Evolutionary conservation across 2,113 vertebrate species (phyloP).

Genomic region (Parotia lawesii): DNA sequence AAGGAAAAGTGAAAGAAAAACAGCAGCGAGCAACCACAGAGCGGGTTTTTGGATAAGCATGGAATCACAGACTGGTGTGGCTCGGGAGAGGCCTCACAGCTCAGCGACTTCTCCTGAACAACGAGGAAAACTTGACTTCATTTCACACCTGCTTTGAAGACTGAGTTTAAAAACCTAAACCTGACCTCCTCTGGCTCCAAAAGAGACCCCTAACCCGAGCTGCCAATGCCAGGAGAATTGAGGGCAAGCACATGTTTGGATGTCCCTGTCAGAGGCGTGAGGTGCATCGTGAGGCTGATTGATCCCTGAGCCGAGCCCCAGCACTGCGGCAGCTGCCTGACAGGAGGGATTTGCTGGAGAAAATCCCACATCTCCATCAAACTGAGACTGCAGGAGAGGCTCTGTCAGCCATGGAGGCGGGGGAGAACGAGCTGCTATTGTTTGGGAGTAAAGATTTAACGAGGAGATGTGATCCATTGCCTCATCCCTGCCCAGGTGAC

Average conservation of each 20-base stretch:
- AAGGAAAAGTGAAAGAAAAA: background rate
- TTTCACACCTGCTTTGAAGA: background rate
- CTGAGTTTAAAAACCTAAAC: background rate
- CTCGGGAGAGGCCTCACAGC: background rate
- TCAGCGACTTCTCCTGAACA: background rate
- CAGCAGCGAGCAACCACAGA: background rate
- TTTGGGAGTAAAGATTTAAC: background rate
- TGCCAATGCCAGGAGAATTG: constrained; percentile 35
- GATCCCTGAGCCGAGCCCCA: constrained; percentile 5
- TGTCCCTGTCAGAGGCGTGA: constrained; percentile 29
- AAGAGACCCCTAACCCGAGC: constrained; percentile 6
- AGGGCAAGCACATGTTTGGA: constrained; percentile 10
- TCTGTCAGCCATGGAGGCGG: background rate
- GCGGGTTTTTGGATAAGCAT: background rate
- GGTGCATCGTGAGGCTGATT: constrained; percentile 11
- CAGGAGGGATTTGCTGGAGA: constrained; percentile 19
- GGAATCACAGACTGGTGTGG: background rate
- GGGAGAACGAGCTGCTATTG: background rate
- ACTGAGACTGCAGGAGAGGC: background rate
- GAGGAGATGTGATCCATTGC: background rate
- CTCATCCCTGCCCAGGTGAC: background rate
- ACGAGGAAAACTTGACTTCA: background rate
- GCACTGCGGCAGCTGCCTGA: constrained; percentile 9
- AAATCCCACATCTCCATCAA: background rate
- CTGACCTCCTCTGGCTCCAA: background rate